Evolutionary conservation across 2,888 invertebrate species (phyloP).

Genomic region (Drosophila kokeensis): DNA sequence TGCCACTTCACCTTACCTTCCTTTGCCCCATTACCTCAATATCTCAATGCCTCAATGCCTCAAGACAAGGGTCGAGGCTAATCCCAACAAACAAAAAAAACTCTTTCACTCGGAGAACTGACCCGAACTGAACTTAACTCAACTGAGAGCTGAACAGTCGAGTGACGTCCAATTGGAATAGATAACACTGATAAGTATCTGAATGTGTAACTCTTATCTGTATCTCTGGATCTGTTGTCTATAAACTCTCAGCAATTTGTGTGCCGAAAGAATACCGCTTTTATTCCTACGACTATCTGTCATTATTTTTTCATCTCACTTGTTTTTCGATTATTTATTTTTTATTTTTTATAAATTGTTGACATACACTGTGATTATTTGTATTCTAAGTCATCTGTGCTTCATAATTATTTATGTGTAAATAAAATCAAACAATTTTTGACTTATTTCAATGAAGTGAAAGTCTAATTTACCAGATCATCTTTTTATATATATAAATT

Average conservation of each 20-base stretch:
- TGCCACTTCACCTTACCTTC: slow-evolving; percentile 13
- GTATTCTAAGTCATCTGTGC: neutral
- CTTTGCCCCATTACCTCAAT: slow-evolving; percentile 30
- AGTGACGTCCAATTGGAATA: slow-evolving; percentile 11
- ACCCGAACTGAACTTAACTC: neutral
- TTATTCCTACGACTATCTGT: neutral
- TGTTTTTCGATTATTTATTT: neutral
- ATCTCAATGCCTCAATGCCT: neutral
- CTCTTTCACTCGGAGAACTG: slow-evolving; percentile 2
- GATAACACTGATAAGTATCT: slow-evolving; percentile 17
- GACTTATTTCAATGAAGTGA: too few relatives aligned
- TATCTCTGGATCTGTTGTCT: neutral
- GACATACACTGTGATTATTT: neutral
- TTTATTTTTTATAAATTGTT: neutral
- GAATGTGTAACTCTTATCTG: neutral
- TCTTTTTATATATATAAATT: too few relatives aligned
- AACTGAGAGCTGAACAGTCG: slow-evolving; percentile 5
- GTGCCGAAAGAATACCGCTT: neutral
- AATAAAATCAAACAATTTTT: neutral
- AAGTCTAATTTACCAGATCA: neutral
- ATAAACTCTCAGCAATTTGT: neutral
- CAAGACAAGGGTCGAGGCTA: slow-evolving; percentile 31
- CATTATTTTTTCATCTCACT: too few relatives aligned
- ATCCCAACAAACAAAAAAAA: slow-evolving; percentile 3
- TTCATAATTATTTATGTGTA: neutral